Conservation (phyloP, 2,888 invertebrate species). For the Amphipyra berbera region DNA sequence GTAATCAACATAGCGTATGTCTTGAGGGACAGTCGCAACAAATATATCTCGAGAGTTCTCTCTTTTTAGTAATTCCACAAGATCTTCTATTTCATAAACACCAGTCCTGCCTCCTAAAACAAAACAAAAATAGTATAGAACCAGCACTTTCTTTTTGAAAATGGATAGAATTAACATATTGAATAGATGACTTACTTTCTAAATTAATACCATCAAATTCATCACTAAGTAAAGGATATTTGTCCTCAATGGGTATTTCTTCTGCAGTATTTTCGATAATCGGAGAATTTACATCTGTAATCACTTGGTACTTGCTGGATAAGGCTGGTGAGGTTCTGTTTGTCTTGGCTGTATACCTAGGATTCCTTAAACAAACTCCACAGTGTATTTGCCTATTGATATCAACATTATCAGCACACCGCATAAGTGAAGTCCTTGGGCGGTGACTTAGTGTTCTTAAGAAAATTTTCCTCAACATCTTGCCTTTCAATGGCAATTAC, state of each 20-base stretch:
- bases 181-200: conserved; percentile 84
- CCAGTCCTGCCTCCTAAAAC: conserved; percentile 94
- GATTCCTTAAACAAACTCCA: conserved; percentile 76
- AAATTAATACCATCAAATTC: conserved; percentile 91
- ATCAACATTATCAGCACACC: conserved; percentile 58
- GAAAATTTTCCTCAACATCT: conserved; percentile 63
- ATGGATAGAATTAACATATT: background rate
- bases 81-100: conserved; percentile 96
- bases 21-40: conserved; percentile 93
- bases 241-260: conserved; percentile 83
- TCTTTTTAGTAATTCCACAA: conserved; percentile 93
- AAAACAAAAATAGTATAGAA: background rate
- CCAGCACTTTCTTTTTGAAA: background rate
- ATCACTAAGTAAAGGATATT: conserved; percentile 84
- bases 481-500: conserved; percentile 36
- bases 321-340: conserved; percentile 84
- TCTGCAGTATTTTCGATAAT: conserved; percentile 94
- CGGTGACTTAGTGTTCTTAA: conserved; percentile 43
- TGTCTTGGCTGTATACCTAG: conserved; percentile 78
- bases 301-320: conserved; percentile 91
- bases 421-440: conserved; percentile 38
- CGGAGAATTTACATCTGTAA: conserved; percentile 92
- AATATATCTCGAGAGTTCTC: conserved; percentile 95
- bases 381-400: conserved; percentile 77
- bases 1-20: conserved; percentile 95